A percentile compares a stretch with the other conserved stretches of the same genome.
Conservation (phyloP, 2,888 invertebrate species). For the Lycaena phlaeas region DNA sequence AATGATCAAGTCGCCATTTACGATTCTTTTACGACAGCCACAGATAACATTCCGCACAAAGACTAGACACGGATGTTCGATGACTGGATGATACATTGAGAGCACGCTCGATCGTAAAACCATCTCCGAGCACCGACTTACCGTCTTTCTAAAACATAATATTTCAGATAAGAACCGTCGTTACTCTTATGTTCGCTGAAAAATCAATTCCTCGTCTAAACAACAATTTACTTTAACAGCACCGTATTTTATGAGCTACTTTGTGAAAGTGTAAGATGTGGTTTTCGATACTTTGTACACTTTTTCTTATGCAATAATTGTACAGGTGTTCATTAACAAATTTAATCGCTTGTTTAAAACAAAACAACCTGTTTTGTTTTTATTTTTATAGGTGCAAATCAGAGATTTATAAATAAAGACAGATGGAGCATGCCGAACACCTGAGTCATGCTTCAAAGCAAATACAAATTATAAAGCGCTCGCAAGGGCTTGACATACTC, state of each 20-base stretch:
- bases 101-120: not conserved
- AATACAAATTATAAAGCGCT: no score
- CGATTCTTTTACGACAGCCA: not conserved
- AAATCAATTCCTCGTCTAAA: slow-evolving; percentile 11
- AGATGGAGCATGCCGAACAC: no score
- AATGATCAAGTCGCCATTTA: not conserved
- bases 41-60: not conserved
- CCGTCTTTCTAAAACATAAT: not conserved
- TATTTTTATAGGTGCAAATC: no score
- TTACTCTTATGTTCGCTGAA: slow-evolving; percentile 4
- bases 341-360: no score
- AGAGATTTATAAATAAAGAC: no score
- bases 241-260: not conserved
- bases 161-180: slow-evolving; percentile 4
- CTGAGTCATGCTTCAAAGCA: no score
- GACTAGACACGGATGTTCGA: not conserved
- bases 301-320: not conserved
- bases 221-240: slow-evolving; percentile 7
- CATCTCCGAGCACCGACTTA: not conserved
- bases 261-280: not conserved
- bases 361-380: no score
- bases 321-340: no score
- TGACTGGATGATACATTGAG: not conserved
- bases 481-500: no score
- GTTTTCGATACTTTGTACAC: slow-evolving; percentile 1